Evolutionary conservation across 2,888 invertebrate genomes (phyloP).

Genomic region (Schizotus pectinicornis): DNA sequence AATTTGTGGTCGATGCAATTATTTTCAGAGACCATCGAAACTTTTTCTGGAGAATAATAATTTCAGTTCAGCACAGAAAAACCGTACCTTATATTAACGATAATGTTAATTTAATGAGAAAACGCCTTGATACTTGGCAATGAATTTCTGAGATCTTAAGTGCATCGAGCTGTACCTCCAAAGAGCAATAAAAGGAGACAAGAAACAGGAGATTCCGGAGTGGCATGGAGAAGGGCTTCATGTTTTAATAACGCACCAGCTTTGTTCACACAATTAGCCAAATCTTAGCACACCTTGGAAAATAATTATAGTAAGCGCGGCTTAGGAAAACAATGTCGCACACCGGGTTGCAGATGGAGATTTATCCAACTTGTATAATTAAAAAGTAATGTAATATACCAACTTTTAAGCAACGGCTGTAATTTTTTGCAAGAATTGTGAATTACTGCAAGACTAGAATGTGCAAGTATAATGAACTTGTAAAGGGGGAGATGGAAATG

Average conservation of each 20-base stretch:
- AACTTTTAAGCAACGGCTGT: neutral
- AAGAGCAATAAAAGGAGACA: slow-evolving; percentile 42
- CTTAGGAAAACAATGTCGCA: slow-evolving; percentile 29
- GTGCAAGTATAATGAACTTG: too few species aligned
- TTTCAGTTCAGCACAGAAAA: slow-evolving; percentile 8
- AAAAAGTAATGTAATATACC: slow-evolving; percentile 6
- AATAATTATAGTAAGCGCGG: slow-evolving; percentile 19
- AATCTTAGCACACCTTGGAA: slow-evolving; percentile 38
- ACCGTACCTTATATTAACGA: slow-evolving; percentile 17
- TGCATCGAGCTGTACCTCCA: slow-evolving; percentile 33
- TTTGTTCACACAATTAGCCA: slow-evolving; percentile 46
- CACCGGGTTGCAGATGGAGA: slow-evolving; percentile 11
- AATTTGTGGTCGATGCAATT: neutral
- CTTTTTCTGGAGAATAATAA: slow-evolving; percentile 7
- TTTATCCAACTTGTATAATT: slow-evolving; percentile 11
- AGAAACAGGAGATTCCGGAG: slow-evolving; percentile 30
- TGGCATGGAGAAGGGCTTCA: slow-evolving; percentile 32
- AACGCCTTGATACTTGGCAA: slow-evolving; percentile 2
- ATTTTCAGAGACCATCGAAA: slow-evolving; percentile 1
- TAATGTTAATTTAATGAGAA: slow-evolving; percentile 15
- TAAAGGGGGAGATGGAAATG: too few species aligned
- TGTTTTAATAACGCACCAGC: slow-evolving; percentile 45
- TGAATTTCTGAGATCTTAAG: slow-evolving; percentile 25
- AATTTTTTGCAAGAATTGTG: neutral
- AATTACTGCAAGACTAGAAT: too few species aligned